Evolutionary conservation across 2,888 invertebrate species (phyloP).

Genomic region (Leptogaster cylindrica): DNA sequence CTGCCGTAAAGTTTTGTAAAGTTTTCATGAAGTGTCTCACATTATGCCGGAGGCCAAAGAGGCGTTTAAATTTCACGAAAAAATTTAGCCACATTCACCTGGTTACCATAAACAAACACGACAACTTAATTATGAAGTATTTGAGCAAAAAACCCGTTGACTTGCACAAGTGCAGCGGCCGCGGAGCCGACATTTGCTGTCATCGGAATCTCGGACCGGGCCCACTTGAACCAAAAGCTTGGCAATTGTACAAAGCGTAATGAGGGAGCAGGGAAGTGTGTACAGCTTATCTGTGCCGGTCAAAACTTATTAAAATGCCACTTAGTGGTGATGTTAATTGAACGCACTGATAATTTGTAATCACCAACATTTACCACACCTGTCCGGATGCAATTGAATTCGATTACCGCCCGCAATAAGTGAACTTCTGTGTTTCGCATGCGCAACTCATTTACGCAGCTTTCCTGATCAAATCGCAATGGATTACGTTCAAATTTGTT

Average conservation of each 20-base stretch:
- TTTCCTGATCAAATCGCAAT: not conserved
- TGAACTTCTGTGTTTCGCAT: slow-evolving; percentile 13
- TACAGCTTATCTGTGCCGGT: slow-evolving; percentile 25
- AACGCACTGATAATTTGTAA: slow-evolving; percentile 34
- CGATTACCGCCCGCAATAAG: not conserved
- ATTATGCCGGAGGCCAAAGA: slow-evolving; percentile 2
- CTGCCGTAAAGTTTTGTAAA: not conserved
- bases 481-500: not conserved
- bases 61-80: slow-evolving; percentile 22
- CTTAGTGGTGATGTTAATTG: slow-evolving; percentile 35
- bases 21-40: not conserved
- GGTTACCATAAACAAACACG: slow-evolving; percentile 39
- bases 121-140: slow-evolving; percentile 41
- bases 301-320: slow-evolving; percentile 33
- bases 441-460: not conserved
- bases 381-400: not conserved
- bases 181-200: slow-evolving; percentile 5
- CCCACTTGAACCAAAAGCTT: not conserved
- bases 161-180: slow-evolving; percentile 12
- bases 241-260: slow-evolving; percentile 7
- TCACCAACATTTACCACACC: slow-evolving; percentile 29
- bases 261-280: slow-evolving; percentile 25
- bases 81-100: slow-evolving; percentile 27
- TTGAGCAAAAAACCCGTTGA: slow-evolving; percentile 32
- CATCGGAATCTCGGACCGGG: slow-evolving; percentile 1